Conservation (phyloP, 2,888 invertebrate species). For the Coelopa pilipes region DNA sequence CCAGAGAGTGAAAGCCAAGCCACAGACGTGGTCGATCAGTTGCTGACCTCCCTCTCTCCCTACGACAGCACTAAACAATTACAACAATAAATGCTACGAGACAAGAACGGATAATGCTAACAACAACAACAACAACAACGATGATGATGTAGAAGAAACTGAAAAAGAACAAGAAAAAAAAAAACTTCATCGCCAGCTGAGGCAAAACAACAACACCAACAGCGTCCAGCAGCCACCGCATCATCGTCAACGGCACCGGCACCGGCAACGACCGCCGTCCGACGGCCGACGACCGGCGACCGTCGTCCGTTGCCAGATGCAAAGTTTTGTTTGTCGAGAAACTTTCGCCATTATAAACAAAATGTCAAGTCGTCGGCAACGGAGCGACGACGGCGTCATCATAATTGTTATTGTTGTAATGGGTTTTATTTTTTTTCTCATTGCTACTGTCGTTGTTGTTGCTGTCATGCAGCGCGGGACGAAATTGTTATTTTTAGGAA, state of each 20-base stretch:
- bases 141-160: background rate
- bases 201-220: too few relatives aligned
- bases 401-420: too few relatives aligned
- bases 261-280: background rate
- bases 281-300: background rate
- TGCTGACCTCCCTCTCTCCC: background rate
- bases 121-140: background rate
- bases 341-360: conserved; percentile 18
- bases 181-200: too few relatives aligned
- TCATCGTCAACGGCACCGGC: background rate
- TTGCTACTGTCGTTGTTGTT: too few relatives aligned
- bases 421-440: too few relatives aligned
- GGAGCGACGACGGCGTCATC: too few relatives aligned
- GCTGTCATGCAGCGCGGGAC: too few relatives aligned
- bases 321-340: conserved; percentile 12
- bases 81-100: conserved; percentile 7
- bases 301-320: conserved; percentile 3
- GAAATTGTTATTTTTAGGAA: background rate
- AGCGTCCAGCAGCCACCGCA: too few relatives aligned
- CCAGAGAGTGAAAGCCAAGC: conserved; percentile 32
- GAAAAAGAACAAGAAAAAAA: too few relatives aligned
- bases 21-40: conserved; percentile 3
- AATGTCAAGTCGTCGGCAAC: too few relatives aligned
- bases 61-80: background rate
- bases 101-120: background rate